Conservation (phyloP, 2,797 vertebrate species). For the Myotis pilosus region DNA sequence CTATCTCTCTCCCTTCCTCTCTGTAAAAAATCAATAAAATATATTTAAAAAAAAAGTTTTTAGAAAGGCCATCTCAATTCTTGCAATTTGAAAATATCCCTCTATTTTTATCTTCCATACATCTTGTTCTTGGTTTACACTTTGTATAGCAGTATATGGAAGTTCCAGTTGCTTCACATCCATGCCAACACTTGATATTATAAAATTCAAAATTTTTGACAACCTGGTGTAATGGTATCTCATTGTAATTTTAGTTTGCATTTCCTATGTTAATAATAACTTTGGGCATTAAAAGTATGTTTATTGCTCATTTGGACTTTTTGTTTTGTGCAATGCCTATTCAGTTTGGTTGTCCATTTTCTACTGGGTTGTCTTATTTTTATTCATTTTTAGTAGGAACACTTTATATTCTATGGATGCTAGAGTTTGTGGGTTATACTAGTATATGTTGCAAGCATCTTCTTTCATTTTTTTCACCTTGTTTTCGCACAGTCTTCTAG, state of each 20-base stretch:
- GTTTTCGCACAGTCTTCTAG: background rate
- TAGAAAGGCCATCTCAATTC: background rate
- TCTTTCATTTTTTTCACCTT: background rate
- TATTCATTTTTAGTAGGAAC: background rate
- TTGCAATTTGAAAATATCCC: background rate
- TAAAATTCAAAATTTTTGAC: background rate
- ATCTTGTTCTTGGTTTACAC: background rate
- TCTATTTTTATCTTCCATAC: background rate
- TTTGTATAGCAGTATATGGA: background rate
- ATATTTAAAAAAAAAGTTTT: too few relatives aligned
- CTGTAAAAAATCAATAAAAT: too few relatives aligned
- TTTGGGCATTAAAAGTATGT: background rate
- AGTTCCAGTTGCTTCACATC: background rate
- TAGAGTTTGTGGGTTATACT: background rate
- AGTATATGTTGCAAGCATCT: background rate
- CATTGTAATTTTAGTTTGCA: background rate
- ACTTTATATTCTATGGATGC: background rate
- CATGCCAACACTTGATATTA: background rate
- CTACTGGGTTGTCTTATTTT: background rate
- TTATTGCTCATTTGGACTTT: background rate
- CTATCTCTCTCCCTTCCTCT: too few relatives aligned
- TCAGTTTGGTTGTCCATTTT: background rate
- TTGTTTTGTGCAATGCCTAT: background rate
- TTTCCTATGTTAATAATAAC: background rate
- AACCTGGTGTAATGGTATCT: background rate